These are phyloP conservation scores for Sus scrofa DNA, from an alignment of 2,113 vertebrate genomes.

Conservation along the genomic window T2T-Sscrofa CM000830.6:125119001-125119500, in stretches of 20 bases:
- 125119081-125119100: background rate
- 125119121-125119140: background rate
- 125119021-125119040: background rate
- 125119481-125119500: background rate
- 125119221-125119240: no score
- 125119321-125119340: conserved; percentile 31
- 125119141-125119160: background rate
- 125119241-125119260: background rate
- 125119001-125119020: background rate
- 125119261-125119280: conserved; percentile 48
- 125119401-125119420: background rate
- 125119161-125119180: no score
- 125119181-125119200: no score
- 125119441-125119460: background rate
- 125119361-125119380: background rate
- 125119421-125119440: background rate
- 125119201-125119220: no score
- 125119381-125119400: background rate
- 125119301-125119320: conserved; percentile 53
- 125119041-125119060: background rate
- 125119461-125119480: background rate
- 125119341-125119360: background rate
- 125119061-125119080: background rate
- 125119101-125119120: background rate
- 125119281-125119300: conserved; percentile 52